Percentiles rank a stretch among this genome's conserved stretches.
These are phyloP conservation scores for Silurus lanzhouensis DNA, from an alignment of 2,797 vertebrate genomes.

Conservation along the genomic window DNA sequence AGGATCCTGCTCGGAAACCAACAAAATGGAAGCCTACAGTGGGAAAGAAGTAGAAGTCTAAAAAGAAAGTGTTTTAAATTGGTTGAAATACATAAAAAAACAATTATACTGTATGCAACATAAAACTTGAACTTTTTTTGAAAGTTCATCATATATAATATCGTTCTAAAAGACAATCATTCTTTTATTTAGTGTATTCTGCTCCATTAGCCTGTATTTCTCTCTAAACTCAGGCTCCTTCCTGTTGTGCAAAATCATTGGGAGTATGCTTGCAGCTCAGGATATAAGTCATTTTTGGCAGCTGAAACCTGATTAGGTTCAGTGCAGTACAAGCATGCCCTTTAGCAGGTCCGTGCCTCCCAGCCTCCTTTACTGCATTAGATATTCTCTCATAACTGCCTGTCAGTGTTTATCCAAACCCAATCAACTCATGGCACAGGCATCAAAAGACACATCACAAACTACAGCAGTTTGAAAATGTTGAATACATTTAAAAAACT, in stretches of 20 bases:
- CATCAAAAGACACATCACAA: conserved; percentile 40
- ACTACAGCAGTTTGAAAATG: background rate
- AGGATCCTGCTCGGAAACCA: conserved; percentile 1
- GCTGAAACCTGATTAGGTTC: conserved; percentile 50
- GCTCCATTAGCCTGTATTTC: conserved; percentile 26
- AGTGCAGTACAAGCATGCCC: conserved; percentile 48
- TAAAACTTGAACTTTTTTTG: background rate
- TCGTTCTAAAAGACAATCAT: background rate
- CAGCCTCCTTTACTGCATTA: conserved; percentile 37
- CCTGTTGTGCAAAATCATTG: conserved; percentile 32
- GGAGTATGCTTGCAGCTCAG: conserved; percentile 16
- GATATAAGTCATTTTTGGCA: conserved; percentile 55
- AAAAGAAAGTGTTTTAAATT: conserved; percentile 4
- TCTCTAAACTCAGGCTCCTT: conserved; percentile 27
- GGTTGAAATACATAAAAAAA: background rate
- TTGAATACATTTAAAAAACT: background rate
- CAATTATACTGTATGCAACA: background rate
- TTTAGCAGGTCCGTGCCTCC: conserved; percentile 48
- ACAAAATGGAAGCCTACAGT: background rate
- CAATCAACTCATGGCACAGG: conserved; percentile 32
- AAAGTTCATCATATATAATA: conserved; percentile 5
- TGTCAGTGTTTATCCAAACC: conserved; percentile 37
- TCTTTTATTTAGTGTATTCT: background rate
- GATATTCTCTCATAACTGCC: conserved; percentile 49
- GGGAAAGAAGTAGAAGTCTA: background rate